Evolutionary conservation across 2,113 vertebrate species (phyloP), one percentile per base, ranked within the genome.

Genomic region (Suricata suricatta): DNA sequence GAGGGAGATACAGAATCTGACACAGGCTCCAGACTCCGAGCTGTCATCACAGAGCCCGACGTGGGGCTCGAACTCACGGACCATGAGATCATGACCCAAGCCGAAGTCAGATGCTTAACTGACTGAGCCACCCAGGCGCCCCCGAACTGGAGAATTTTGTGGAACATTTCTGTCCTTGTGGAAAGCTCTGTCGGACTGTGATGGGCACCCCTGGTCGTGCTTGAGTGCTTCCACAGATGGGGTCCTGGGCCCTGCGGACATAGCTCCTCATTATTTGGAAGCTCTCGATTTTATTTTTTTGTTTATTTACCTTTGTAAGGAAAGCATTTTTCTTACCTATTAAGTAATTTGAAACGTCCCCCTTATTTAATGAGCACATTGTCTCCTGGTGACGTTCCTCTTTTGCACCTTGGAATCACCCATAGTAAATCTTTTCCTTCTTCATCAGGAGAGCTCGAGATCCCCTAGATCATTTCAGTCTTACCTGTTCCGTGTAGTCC

Each of bases 401-500:
- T 41, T 63, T 25, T 71, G 64, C 27, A 11, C 21, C 50, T 27
- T 63, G 15, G 84, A n/a, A 31, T 63, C 17, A 38, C 33, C 17
- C 41, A 7, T 6, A 33, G 33, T 14, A 25, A 27, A 14, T 69
- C 29, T 17, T 52, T 14, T 35, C 38, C 60, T 33, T 47, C n/a
- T 41, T 83, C 16, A 68, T 54, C 2, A 1, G 1, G n/a, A 54
- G 31, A n/a, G 35, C 31, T n/a, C 14, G 7, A 31, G 60, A 17
- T 38, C 38, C 52, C 33, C 23, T n/a, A n/a, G 7, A 5, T 64
- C 33, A 14, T 60, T 71, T 72, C 2, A 5, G 60, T 54, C 25
- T 60, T 71, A 0, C 13, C 54, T 50, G 13, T 1, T 11, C 4
- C 4, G 0, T 8, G 5, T 3, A 5, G 3, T 12, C 72, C 35